phyloP scores from a whole-genome alignment of 2,797 vertebrate genomes.

The Chiroxiphia lanceolata region DNA sequence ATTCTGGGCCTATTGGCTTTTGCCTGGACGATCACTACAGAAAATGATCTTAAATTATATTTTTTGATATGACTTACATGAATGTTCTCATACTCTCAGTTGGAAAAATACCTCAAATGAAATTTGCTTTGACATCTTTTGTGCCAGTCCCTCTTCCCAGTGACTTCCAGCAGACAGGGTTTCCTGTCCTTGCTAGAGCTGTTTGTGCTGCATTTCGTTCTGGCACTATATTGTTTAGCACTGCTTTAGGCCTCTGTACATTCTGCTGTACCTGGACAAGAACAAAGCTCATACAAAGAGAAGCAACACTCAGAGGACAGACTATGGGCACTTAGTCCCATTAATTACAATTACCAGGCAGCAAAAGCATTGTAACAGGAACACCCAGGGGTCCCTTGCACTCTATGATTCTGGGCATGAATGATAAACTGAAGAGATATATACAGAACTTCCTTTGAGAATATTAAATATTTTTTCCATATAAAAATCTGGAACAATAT shows the following conservation, averaged over 20 bases:
- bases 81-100: background rate
- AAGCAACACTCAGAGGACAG: background rate
- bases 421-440: background rate
- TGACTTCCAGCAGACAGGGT: background rate
- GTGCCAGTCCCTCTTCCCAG: background rate
- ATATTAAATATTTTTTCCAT: background rate
- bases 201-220: background rate
- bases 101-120: background rate
- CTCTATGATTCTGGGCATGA: background rate
- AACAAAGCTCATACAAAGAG: background rate
- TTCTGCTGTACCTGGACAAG: background rate
- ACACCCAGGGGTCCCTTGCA: background rate
- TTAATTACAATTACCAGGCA: background rate
- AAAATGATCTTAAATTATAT: background rate
- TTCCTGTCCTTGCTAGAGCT: background rate
- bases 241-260: background rate
- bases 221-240: background rate
- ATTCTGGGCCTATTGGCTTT: accelerated
- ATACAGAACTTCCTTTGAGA: background rate
- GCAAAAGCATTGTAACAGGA: background rate
- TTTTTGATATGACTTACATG: background rate
- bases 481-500: background rate
- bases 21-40: background rate
- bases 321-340: background rate
- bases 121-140: background rate